Evolutionary conservation across 2,797 vertebrate species (phyloP).

Genomic region (Leptodactylus fallax): DNA sequence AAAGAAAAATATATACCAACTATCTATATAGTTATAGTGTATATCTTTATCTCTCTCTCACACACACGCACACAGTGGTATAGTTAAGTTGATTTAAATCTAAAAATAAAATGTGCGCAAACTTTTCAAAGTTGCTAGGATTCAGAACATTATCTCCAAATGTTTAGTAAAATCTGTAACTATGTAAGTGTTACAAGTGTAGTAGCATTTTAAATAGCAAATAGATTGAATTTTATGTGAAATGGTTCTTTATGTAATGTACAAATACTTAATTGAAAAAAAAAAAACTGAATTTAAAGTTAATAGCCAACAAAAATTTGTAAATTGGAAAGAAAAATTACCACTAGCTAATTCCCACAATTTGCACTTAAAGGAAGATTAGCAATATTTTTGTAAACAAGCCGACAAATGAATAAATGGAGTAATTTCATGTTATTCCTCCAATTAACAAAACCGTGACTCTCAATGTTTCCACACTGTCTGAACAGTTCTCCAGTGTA

Average conservation of each 20-base stretch:
- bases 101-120: background rate
- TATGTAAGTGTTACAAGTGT: background rate
- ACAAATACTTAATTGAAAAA: constrained; percentile 35
- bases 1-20: too few relatives aligned
- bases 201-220: background rate
- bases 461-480: background rate
- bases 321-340: constrained; percentile 34
- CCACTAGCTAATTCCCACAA: constrained; percentile 27
- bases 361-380: constrained; percentile 27
- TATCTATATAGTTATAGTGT: too few relatives aligned
- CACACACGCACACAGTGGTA: too few relatives aligned
- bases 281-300: background rate
- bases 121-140: background rate
- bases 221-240: background rate
- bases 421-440: constrained; percentile 10
- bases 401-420: constrained; percentile 30
- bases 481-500: constrained; percentile 9
- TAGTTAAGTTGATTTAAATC: too few relatives aligned
- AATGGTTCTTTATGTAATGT: constrained; percentile 26
- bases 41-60: too few relatives aligned
- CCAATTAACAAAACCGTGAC: background rate
- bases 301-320: constrained; percentile 14
- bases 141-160: background rate
- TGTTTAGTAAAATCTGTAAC: constrained; percentile 2
- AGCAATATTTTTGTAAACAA: constrained; percentile 21